Percentiles rank a stretch among this genome's conserved stretches.
Conservation (phyloP, 1,140 invertebrate species). For the Macrostomum lignano region DNA sequence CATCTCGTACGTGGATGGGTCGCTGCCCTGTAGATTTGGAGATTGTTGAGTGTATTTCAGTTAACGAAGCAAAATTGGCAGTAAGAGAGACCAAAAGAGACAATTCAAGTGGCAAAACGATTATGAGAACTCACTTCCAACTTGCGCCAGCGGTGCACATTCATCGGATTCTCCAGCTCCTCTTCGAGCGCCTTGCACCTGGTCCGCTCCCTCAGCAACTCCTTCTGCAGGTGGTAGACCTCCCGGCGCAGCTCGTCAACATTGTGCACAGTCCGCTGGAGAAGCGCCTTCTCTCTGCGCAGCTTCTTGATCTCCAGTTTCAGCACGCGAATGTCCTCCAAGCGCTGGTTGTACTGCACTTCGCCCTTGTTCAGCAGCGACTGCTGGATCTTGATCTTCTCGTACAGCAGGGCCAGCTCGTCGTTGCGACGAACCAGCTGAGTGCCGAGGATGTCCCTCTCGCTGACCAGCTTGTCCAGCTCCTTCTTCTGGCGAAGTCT, state of each 20-base stretch:
- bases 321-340: conserved; percentile 45
- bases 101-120: neutral
- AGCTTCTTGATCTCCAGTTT: conserved; percentile 45
- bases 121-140: conserved; percentile 34
- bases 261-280: conserved; percentile 26
- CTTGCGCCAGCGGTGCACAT: conserved; percentile 47
- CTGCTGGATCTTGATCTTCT: conserved; percentile 42
- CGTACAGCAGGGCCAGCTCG: conserved; percentile 40
- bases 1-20: conserved; percentile 39
- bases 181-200: conserved; percentile 46
- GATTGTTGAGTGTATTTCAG: too few relatives aligned
- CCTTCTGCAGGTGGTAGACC: conserved; percentile 42
- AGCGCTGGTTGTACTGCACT: conserved; percentile 36
- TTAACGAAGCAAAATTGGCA: too few relatives aligned
- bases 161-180: conserved; percentile 48
- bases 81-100: neutral
- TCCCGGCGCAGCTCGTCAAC: conserved; percentile 33
- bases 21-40: conserved; percentile 34
- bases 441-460: conserved; percentile 41
- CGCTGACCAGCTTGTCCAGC: conserved; percentile 32
- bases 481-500: conserved; percentile 36
- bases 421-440: conserved; percentile 44
- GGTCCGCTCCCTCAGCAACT: conserved; percentile 41
- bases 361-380: conserved; percentile 41
- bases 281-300: conserved; percentile 20